Evolutionary conservation across 2,797 vertebrate genomes (phyloP).

Genomic region (Emys orbicularis): DNA sequence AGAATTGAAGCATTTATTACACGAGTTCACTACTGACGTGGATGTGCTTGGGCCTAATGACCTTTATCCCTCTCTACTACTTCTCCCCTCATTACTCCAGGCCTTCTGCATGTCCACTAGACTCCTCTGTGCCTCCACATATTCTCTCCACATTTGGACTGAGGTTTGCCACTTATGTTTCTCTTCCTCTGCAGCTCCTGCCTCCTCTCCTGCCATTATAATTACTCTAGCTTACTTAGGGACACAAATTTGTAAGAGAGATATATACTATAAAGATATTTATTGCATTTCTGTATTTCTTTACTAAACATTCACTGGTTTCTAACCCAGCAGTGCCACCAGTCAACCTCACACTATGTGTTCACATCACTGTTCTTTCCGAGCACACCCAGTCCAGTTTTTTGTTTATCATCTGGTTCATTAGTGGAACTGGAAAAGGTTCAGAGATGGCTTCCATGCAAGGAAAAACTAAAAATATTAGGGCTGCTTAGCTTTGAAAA

Average conservation of each 20-base stretch:
- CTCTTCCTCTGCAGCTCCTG: background rate
- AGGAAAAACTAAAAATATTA: background rate
- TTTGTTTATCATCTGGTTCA: background rate
- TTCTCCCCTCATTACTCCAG: background rate
- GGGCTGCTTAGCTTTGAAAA: background rate
- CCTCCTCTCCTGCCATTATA: background rate
- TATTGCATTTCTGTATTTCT: background rate
- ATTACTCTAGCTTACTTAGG: background rate
- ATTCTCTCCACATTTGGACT: background rate
- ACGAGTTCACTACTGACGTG: background rate
- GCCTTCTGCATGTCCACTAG: background rate
- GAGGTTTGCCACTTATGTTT: background rate
- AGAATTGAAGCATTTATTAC: constrained; percentile 15
- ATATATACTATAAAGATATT: background rate
- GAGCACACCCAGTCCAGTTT: background rate
- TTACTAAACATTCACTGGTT: background rate
- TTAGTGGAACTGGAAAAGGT: background rate
- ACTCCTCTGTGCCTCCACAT: background rate
- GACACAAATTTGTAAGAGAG: background rate
- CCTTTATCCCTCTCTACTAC: background rate
- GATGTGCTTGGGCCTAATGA: background rate
- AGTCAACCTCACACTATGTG: background rate
- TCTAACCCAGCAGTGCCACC: background rate
- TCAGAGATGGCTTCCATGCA: background rate
- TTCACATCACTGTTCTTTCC: background rate